phyloP scores from a whole-genome alignment of 2,888 invertebrate species.

The Drosophila kokeensis region DNA sequence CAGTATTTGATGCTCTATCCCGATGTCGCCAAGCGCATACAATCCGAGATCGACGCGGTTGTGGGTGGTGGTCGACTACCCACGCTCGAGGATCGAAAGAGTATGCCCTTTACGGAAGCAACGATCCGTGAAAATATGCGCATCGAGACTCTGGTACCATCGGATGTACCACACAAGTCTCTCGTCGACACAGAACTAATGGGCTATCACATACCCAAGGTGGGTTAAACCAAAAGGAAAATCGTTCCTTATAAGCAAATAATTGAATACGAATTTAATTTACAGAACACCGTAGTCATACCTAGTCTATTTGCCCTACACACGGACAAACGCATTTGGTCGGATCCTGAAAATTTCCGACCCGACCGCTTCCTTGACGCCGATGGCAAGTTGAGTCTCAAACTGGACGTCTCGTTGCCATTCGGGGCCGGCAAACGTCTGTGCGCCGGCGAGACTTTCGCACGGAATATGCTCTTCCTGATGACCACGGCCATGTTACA shows the following conservation, averaged over 20 bases:
- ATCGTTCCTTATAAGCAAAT: not conserved
- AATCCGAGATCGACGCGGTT: slow-evolving; percentile 88
- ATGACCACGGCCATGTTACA: slow-evolving; percentile 88
- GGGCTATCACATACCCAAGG: slow-evolving; percentile 87
- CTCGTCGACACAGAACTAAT: slow-evolving; percentile 86
- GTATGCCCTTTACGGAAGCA: slow-evolving; percentile 88
- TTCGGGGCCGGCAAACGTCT: slow-evolving; percentile 90
- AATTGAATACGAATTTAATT: not conserved
- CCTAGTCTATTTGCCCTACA: slow-evolving; percentile 87
- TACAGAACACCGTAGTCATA: slow-evolving; percentile 86
- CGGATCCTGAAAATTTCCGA: slow-evolving; percentile 88
- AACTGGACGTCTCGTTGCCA: slow-evolving; percentile 87
- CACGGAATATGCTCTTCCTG: slow-evolving; percentile 88
- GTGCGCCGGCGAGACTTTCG: slow-evolving; percentile 90
- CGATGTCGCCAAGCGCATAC: slow-evolving; percentile 87
- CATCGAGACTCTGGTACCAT: slow-evolving; percentile 87
- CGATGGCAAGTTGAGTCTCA: slow-evolving; percentile 86
- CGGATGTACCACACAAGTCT: slow-evolving; percentile 87
- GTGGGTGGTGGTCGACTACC: slow-evolving; percentile 88
- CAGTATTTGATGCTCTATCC: slow-evolving; percentile 87
- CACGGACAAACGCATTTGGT: slow-evolving; percentile 87
- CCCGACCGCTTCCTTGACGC: slow-evolving; percentile 89
- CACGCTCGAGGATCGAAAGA: slow-evolving; percentile 87
- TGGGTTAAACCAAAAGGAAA: slow-evolving; percentile 58
- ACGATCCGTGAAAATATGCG: slow-evolving; percentile 88